Base-by-base conservation (phyloP, 2,888 invertebrate genomes). In the Leptinotarsa rubiginosa region DNA sequence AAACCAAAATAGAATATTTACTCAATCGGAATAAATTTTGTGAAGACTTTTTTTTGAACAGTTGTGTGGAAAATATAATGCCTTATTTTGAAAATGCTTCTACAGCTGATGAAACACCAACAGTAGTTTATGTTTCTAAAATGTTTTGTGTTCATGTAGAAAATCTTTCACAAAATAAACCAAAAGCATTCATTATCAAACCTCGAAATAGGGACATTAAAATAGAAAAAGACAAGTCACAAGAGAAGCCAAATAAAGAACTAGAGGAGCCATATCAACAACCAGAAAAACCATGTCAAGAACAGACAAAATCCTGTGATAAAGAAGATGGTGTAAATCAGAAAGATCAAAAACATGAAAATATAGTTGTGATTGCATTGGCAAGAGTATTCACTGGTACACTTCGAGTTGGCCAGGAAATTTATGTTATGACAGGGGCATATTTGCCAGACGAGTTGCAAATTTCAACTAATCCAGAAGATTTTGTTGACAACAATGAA, bases 311-410 rank as follows among this genome's bases (percentile, higher is more conserved):
- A 59, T 87, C 77, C 50, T 62, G 76, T 68, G 74, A 78, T n/a
- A 77, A 79, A 70, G 74, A 79, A 86, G 87, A 73, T 65, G 41
- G 71, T 65, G 47, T 64, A 4, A 78, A 80, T 65, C 81, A 81
- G 56, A 52, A 31, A 18, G 82, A 82, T 77, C 87, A 88, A 56
- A 79, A 84, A 31, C 85, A 85, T 66, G 75, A 77, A 68, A 81
- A 81, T 65, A 91, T 93, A 76, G 92, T 92, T 59, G 95, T 98
- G 85, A 90, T 99, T 78, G 98, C 97, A 0, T 96, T 99, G 89
- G 97, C 97, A 20, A 91, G 98, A 84, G 91, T 99, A 50, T 98
- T 96, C 86, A 97, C 97, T 86, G 98, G 99, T 3, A 93, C 91
- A 70, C 87, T 98, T 50, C 92, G 87, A 79, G 90, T 90, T 81